Base-by-base conservation (phyloP, 1,140 invertebrate species). In the Aphelinus certus region DNA sequence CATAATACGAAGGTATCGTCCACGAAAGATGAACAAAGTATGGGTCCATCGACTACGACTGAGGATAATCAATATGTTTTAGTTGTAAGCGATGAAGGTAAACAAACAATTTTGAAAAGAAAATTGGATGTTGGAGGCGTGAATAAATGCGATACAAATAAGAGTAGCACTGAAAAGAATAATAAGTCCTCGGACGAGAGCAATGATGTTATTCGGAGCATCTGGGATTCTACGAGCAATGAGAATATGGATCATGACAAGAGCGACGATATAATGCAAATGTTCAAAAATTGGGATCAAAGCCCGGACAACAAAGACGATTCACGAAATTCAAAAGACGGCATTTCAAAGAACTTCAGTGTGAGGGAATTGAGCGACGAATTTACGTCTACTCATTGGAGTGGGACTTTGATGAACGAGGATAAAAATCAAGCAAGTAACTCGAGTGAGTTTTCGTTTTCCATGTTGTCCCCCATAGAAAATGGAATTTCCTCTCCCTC, bases 361-460 rank as follows among this genome's bases (percentile, higher is more conserved):
- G 42, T 49, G 9, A 70, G 64, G 45, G 58, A 74, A 55, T 9
- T 53, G 1, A 47, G 46, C 48, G 10, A 58, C 26, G 67, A 71
- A 42, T 60, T 65, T n/a, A 7, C 55, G 1, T 51, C 43, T 45
- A 47, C 26, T 42, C 10, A 60, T 26, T 75, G 73, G 73, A 66
- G n/a, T 61, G 49, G 58, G n/a, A 49, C 68, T 45, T n/a, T 42
- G 3, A 9, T 46, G 3, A 64, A 58, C 4, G 26, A 77, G 55
- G 64, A 68, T 26, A 75, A 81, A 69, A 76, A 83, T 69, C 78
- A 84, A 76, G 57, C 79, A 70, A 78, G 80, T 49, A 75, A 82
- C 76, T 78, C 81, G 49, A 82, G 68, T 48, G 87, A 90, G 79
- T 88, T 89, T 64, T 89, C 89, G 75, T 85, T 87, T 4, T 82